Evolutionary conservation across 1,140 invertebrate species (phyloP), one percentile per base, ranked within the genome.

Genomic region (Drosophila mauritiana): DNA sequence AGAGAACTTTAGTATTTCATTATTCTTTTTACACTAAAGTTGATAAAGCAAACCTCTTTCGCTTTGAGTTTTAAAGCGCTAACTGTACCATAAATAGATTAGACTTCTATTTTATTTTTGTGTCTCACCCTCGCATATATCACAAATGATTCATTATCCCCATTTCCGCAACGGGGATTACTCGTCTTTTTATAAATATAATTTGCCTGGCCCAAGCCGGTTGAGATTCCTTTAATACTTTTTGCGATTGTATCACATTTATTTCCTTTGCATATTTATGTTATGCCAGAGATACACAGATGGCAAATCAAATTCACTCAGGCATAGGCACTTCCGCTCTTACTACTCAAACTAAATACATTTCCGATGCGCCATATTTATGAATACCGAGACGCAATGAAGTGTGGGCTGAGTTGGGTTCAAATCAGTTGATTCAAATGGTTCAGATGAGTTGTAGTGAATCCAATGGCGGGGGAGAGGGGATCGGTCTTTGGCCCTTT

Each of bases 351-450:
- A 81, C 81, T 85, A 86, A 86, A 81, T 68, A 81, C 82, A 85
- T 85, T 85, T 85, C 81, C 81, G 77, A 57, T 80, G 55, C 62
- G 80, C 48, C 56, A 78, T 75, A 69, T 80, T 80, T 80, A 80
- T 69, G 51, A 64, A 80, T 80, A 57, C 72, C 40, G 46, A 59
- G 72, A 37, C 27, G 54, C 61, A 54, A 22, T 58, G 61, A 64
- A 69, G 62, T 69, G 53, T 59, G 51, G 42, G 42, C 34, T 77
- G 61, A 40, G 59, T 57, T 43, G 57, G 58, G 58, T 36, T 34
- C 36, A 52, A 39, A 40, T 65, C 46, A 12, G 59, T 31, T 27
- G 52, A 56, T 48, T 65, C 46, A n/a, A 37, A 49, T 27, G 53
- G 45, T 22, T 48, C 31, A 40, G 48, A 42, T 63, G 62, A 15